Conservation (phyloP, 2,113 vertebrate genomes). For the Ctenodactylus gundi region DNA sequence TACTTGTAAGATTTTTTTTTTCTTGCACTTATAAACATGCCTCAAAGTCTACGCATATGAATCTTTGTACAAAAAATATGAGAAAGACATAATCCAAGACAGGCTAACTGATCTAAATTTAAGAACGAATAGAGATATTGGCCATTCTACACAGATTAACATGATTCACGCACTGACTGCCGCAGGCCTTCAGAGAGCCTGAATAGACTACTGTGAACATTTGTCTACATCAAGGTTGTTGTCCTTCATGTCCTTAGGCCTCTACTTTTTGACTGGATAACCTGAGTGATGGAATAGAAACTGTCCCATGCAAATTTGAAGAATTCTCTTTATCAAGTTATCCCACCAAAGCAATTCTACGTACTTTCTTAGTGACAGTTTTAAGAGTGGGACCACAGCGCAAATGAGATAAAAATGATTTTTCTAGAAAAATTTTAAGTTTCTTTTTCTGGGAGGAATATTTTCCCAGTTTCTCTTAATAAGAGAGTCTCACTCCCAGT, state of each 20-base stretch:
- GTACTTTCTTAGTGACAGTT: not conserved
- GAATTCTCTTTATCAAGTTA: not conserved
- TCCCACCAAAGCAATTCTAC: not conserved
- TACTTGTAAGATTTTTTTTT: not conserved
- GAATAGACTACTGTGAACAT: not conserved
- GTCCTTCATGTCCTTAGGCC: not conserved
- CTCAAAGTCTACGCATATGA: not conserved
- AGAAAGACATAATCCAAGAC: not conserved
- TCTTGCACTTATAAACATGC: not conserved
- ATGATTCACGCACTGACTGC: not conserved
- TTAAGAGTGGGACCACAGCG: not conserved
- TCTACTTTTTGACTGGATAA: not conserved
- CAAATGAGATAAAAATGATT: not conserved
- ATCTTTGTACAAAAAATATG: no score
- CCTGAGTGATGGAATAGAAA: not conserved
- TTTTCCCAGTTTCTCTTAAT: not conserved
- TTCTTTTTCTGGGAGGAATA: not conserved
- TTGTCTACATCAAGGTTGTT: not conserved
- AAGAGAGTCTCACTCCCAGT: not conserved
- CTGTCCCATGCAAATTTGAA: no score
- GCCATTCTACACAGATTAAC: not conserved
- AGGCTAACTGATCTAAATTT: not conserved
- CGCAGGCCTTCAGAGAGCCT: not conserved
- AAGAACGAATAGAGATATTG: not conserved
- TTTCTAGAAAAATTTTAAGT: not conserved